Conservation (phyloP, 2,113 vertebrate genomes). For the Cynoglossus semilaevis region DNA sequence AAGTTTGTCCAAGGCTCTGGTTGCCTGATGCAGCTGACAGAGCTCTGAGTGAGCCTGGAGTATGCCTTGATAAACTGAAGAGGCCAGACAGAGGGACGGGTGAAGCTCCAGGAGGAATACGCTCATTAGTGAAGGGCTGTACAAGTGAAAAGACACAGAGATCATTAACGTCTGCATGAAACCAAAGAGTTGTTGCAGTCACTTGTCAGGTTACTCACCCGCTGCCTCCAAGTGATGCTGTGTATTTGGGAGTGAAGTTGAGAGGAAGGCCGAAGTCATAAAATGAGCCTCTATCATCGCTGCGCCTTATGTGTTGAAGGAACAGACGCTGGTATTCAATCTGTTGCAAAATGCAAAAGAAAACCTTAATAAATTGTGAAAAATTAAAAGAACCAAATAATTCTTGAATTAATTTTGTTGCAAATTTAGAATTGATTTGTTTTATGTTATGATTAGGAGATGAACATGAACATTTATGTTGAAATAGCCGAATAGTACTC, state of each 20-base stretch:
- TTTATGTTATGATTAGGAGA: too few relatives aligned
- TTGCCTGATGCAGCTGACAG: constrained; percentile 48
- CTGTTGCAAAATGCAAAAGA: constrained; percentile 43
- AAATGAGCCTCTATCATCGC: constrained; percentile 35
- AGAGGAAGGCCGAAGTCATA: constrained; percentile 71
- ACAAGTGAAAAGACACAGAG: not conserved
- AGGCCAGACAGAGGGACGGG: constrained; percentile 71
- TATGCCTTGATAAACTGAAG: constrained; percentile 61
- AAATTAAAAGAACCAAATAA: too few relatives aligned
- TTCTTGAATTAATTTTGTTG: too few relatives aligned
- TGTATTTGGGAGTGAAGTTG: constrained; percentile 71
- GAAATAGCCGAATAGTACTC: too few relatives aligned
- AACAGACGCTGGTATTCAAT: constrained; percentile 73
- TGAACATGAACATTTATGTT: too few relatives aligned
- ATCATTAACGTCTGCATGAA: not conserved
- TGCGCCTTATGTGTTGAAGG: constrained; percentile 67
- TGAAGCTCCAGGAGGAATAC: constrained; percentile 78
- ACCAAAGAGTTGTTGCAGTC: not conserved
- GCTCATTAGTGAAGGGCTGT: constrained; percentile 70
- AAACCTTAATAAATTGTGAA: not conserved
- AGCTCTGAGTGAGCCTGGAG: constrained; percentile 67
- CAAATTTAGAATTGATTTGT: too few relatives aligned
- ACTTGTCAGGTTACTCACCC: constrained; percentile 46
- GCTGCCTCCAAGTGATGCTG: constrained; percentile 74
- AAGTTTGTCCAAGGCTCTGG: constrained; percentile 41